Evolutionary conservation across 92 coral and sea anemone species (phyloP).

Genomic region (Actinernus sp.): DNA sequence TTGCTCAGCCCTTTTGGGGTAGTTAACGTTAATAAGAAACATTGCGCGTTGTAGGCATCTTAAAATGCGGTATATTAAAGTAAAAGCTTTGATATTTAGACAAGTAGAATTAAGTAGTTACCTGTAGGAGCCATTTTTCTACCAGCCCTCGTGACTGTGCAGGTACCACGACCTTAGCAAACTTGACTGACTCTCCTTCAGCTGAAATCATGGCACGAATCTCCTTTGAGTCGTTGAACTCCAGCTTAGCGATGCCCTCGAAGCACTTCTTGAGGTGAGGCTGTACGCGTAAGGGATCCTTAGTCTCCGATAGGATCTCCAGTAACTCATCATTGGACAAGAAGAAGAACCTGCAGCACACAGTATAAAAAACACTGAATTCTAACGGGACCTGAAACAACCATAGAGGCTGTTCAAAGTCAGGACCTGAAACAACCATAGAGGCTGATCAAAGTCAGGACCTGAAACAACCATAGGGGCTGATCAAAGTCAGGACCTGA

Average conservation of each 20-base stretch:
- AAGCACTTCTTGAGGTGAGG: conserved; percentile 99
- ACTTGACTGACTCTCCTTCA: conserved; percentile 87
- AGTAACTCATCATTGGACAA: conserved; percentile 94
- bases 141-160: conserved; percentile 93
- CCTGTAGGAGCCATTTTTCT: conserved; percentile 96
- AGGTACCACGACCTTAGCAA: conserved; percentile 82
- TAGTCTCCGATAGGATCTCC: conserved; percentile 97
- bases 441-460: no score
- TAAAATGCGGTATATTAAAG: no score
- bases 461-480: no score
- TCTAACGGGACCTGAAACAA: no score
- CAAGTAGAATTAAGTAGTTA: conserved; percentile 1
- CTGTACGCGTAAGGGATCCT: conserved; percentile 97
- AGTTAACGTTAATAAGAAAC: no score
- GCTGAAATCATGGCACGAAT: conserved; percentile 97
- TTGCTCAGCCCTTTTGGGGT: no score
- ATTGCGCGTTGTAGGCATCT: no score
- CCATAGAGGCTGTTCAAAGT: no score
- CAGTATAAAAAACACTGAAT: no score
- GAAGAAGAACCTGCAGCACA: conserved; percentile 93
- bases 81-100: no score
- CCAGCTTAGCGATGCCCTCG: conserved; percentile 96
- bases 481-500: no score
- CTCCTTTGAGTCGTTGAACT: conserved; percentile 82
- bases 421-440: no score